phyloP scores from a whole-genome alignment of 1,140 invertebrate genomes.

The Kradibia gibbosae region DNA sequence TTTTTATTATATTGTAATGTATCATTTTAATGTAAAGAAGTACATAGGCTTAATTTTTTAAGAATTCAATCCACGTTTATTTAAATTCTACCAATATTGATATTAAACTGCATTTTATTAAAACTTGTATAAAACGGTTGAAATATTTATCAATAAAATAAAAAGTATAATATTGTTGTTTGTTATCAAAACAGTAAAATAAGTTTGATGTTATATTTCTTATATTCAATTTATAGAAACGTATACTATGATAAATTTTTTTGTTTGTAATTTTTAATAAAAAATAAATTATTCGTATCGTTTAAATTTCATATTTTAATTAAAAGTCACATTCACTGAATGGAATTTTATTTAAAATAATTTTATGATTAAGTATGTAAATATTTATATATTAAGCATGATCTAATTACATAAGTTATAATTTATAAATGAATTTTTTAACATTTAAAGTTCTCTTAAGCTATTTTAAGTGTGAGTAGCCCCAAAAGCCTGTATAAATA shows the following conservation, averaged over 20 bases:
- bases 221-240: background rate
- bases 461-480: background rate
- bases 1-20: background rate
- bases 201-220: constrained; percentile 30
- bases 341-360: constrained; percentile 10
- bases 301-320: constrained; percentile 34
- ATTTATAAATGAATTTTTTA: background rate
- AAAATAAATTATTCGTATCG: background rate
- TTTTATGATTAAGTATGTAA: constrained; percentile 43
- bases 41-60: background rate
- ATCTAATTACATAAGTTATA: constrained; percentile 26
- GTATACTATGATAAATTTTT: constrained; percentile 6
- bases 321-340: background rate
- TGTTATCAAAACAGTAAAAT: background rate
- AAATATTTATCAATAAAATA: background rate
- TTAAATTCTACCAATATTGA: background rate
- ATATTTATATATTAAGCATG: constrained; percentile 46
- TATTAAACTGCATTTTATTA: background rate
- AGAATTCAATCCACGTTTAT: background rate
- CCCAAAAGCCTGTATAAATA: background rate
- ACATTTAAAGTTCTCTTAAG: background rate
- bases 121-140: background rate
- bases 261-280: background rate
- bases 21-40: background rate
- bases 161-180: background rate